Evolutionary conservation across 2,888 invertebrate species (phyloP), one percentile per base, ranked within the genome.

Genomic region (Clunio marinus): DNA sequence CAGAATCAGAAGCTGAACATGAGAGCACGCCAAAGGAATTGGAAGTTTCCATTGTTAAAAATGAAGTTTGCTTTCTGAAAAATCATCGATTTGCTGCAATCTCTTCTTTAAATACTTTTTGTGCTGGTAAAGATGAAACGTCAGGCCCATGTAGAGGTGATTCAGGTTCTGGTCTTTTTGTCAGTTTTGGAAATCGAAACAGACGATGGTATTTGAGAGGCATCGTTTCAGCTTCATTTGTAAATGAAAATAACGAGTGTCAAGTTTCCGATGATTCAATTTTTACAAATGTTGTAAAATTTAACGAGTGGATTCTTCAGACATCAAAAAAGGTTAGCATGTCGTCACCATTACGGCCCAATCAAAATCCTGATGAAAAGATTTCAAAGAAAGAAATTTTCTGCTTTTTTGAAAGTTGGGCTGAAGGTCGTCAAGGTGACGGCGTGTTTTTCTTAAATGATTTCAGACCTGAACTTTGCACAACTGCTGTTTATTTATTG

Each of bases 341-440:
- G 5, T 32, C 35, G 13, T 13, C 13, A 13, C 35, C 35, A 32
- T n/a, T n/a, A n/a, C n/a, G n/a, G n/a, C n/a, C n/a, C n/a, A n/a
- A n/a, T n/a, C n/a, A n/a, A n/a, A n/a, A n/a, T n/a, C n/a, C n/a
- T n/a, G n/a, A n/a, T n/a, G n/a, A n/a, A n/a, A n/a, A n/a, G n/a
- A n/a, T n/a, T n/a, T n/a, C n/a, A n/a, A n/a, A n/a, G n/a, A 66
- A 66, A 10, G 66, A 66, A 51, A 55, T 66, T 17, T 25, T 66
- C 13, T 66, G 66, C 17, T 66, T 46, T 24, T n/a, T 66, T 4
- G 32, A 24, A 2, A 15, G 13, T 20, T 66, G 66, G 66, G 28
- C 66, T 3, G 17, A 15, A 1, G 27, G 27, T 27, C 3, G 51
- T 17, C 20, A 32, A 2, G 59, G 25, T 1, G 37, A 32, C 2